Base-by-base conservation (phyloP, 2,888 invertebrate species). In the Protodeltote pygarga region DNA sequence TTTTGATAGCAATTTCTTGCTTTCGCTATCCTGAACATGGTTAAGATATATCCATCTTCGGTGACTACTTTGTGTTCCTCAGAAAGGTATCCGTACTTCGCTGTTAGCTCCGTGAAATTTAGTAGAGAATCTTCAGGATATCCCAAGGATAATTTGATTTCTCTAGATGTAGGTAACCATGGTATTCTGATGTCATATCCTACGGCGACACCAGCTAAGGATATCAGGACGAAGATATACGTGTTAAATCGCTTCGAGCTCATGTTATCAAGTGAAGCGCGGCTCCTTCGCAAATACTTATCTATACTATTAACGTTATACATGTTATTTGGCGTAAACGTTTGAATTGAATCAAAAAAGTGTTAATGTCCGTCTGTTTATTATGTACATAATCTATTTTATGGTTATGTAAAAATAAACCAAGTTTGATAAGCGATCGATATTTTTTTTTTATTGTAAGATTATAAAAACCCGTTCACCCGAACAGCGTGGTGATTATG, bases 21-120 rank as follows among this genome's bases (percentile, higher is more conserved):
- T 19, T 71, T 70, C 0, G 42, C 59, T 16, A 88, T 74, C 23
- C 81, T 72, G 44, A 86, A 85, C 27, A 84, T 50, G 0, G 75
- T 81, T 5, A 89, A 48, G 5, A 85, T 39, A 29, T 87, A 88
- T 23, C 86, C 87, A 55, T 89, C 89, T 17, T 84, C 79, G 0
- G 88, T 87, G 1, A 75, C 45, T 0, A 83, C 78, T 0, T 51
- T 69, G 31, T 88, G 82, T 40, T 87, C 81, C 33, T 83, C 80
- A 0, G 84, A 73, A 1, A 49, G 3, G 19, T 80, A 87, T 3
- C 87, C 87, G 51, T 85, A 70, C 16, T 62, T 37, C 1, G 32
- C 44, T 0, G 77, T 67, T 0, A 77, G 42, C 19, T 83, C 77
- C 0, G 81, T 83, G 59, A 83, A 84, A 41, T 84, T 82, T 0